Evolutionary conservation across 2,113 vertebrate species (phyloP), one percentile per base, ranked within the genome.

Genomic region (Thermophis baileyi): DNA sequence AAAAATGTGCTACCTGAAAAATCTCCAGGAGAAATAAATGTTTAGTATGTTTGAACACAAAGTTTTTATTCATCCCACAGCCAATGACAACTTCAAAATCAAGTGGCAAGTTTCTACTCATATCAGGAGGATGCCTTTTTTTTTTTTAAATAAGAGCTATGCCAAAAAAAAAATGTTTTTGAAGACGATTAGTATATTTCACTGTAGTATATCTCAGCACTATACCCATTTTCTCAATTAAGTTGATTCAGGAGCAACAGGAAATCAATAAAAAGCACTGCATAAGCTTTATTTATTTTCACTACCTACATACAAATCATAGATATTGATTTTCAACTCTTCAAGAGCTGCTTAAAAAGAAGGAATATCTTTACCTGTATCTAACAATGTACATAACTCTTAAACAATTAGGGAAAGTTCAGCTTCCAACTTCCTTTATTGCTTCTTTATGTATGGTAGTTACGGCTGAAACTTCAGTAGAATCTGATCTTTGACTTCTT

Each of bases 231-330:
- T 93, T 93, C 53, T 90, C 74, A 89, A 47, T 90, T 25, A 93
- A 57, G 44, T 86, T 93, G 92, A 89, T 90, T 93, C 53, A 60
- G 27, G 88, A 40, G 54, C 53, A 60, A 81, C 35, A 93, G 69
- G 24, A 89, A 35, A 93, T 90, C 92, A 86, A 93, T 93, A 60
- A 86, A 85, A 93, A 85, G 74, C 30, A 47, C 30, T 90, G 44
- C 51, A 60, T 44, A 89, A 90, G 51, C 20, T 89, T 90, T 60
- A 93, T 86, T 89, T 89, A 85, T 90, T 57, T 86, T 90, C 85
- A 89, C 85, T 89, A 90, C 12, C 46, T 90, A 90, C 88, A 90
- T 24, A 90, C 35, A 90, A 60, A 85, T 24, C 74, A 93, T 86
- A 60, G 30, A 40, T 89, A 92, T 92, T 89, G 88, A 92, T 85